phyloP scores from a whole-genome alignment of 2,113 vertebrate genomes.

The Corynorhinus townsendii region DNA sequence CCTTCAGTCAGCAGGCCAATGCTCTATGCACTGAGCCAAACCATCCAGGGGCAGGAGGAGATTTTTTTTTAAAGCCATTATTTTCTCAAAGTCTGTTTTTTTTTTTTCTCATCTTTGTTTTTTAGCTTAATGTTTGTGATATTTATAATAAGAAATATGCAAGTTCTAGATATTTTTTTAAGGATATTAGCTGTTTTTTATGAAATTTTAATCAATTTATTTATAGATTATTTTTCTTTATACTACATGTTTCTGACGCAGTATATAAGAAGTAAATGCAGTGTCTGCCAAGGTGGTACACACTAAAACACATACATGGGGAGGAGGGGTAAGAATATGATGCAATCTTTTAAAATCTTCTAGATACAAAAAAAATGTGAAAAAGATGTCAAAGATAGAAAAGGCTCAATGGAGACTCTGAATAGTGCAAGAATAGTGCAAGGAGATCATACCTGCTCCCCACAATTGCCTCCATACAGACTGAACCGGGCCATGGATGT shows the following conservation, averaged over 20 bases:
- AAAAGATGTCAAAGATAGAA: neutral
- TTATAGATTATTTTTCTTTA: neutral
- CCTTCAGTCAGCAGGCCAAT: too few species aligned
- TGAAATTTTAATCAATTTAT: neutral
- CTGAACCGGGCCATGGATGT: neutral
- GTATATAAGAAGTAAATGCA: neutral
- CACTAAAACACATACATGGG: neutral
- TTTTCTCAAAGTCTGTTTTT: neutral
- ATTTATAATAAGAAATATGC: neutral
- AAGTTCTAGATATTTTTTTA: neutral
- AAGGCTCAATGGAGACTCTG: neutral
- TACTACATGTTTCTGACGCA: neutral
- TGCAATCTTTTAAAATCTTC: neutral
- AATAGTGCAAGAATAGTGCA: neutral
- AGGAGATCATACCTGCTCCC: neutral
- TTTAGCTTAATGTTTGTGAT: neutral
- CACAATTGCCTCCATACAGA: neutral
- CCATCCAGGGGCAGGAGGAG: too few species aligned
- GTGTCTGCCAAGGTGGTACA: neutral
- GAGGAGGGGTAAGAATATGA: neutral
- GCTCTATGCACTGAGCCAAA: too few species aligned
- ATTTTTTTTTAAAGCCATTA: neutral
- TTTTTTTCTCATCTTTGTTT: neutral
- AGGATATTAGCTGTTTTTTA: neutral
- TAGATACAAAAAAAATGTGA: neutral